Percentiles rank a stretch among this genome's conserved stretches.
These are phyloP conservation scores for Acrocephalus scirpaceus DNA, from an alignment of 2,797 vertebrate species.

Conservation along the genomic window DNA sequence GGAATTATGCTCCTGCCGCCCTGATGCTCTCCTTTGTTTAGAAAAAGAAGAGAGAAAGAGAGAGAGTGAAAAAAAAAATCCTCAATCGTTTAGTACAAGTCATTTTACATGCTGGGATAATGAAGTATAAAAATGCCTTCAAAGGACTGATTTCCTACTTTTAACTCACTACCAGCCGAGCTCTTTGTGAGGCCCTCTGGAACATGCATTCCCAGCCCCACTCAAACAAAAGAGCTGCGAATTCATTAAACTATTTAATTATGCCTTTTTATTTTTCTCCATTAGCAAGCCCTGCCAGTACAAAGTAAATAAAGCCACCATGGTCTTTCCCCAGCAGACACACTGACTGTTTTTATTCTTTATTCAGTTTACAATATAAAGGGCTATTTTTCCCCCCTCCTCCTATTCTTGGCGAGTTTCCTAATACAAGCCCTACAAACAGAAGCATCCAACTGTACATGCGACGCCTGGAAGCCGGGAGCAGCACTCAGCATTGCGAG, in stretches of 20 bases:
- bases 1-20: slow-evolving; percentile 77
- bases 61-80: slow-evolving; percentile 86
- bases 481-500: slow-evolving; percentile 74
- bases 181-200: slow-evolving; percentile 85
- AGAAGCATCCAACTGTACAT: slow-evolving; percentile 78
- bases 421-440: slow-evolving; percentile 76
- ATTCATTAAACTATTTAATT: slow-evolving; percentile 99
- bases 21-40: slow-evolving; percentile 91
- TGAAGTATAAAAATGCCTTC: slow-evolving; percentile 98
- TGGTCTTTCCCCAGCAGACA: slow-evolving; percentile 83
- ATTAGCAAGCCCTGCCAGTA: slow-evolving; percentile 84
- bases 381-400: slow-evolving; percentile 72
- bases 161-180: slow-evolving; percentile 86
- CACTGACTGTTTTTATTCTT: slow-evolving; percentile 85
- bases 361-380: slow-evolving; percentile 84
- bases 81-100: slow-evolving; percentile 95
- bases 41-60: slow-evolving; percentile 75
- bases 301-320: slow-evolving; percentile 88
- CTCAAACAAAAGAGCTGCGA: slow-evolving; percentile 90
- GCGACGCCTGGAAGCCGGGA: slow-evolving; percentile 58
- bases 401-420: slow-evolving; percentile 80
- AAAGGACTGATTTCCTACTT: slow-evolving; percentile 95
- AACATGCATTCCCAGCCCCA: slow-evolving; percentile 80
- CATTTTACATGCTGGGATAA: slow-evolving; percentile 99
- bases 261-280: slow-evolving; percentile 86